These are phyloP conservation scores for human (Homo sapiens) DNA, from an alignment of 2,113 vertebrate species.

Conservation along the genomic window GRCh38 chr11:131480501-131481000, in stretches of 20 bases:
- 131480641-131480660: slow-evolving; percentile 55
- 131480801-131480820: slow-evolving; percentile 67
- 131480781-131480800: accelerated
- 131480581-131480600: slow-evolving; percentile 85
- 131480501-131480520: slow-evolving; percentile 63
- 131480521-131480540: slow-evolving; percentile 76
- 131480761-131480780: not conserved
- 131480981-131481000: accelerated
- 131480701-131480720: not conserved
- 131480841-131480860: slow-evolving; percentile 45
- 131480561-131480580: slow-evolving; percentile 85
- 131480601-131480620: slow-evolving; percentile 76
- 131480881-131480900: slow-evolving; percentile 65
- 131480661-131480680: slow-evolving; percentile 32
- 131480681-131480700: slow-evolving; percentile 38
- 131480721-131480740: not conserved
- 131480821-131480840: slow-evolving; percentile 29
- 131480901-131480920: slow-evolving; percentile 60
- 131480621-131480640: slow-evolving; percentile 69
- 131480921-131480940: not conserved
- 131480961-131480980: not conserved
- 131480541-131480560: slow-evolving; percentile 85
- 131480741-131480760: not conserved
- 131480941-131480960: not conserved
- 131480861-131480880: slow-evolving; percentile 61